These are phyloP conservation scores for Psittacula derbiana DNA, from an alignment of 2,797 vertebrate genomes.

Conservation along the genomic window DNA sequence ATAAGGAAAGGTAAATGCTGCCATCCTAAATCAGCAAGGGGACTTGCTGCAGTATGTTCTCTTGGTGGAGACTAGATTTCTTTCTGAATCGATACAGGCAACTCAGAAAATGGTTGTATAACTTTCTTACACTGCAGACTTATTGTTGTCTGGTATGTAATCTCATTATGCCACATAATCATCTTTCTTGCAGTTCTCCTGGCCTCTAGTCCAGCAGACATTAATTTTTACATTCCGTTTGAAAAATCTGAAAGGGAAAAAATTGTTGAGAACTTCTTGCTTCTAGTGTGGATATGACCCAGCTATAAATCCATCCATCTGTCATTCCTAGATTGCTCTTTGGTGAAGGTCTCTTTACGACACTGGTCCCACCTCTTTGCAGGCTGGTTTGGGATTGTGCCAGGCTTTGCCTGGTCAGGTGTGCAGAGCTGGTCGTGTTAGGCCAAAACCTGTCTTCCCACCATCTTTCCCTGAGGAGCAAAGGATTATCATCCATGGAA, in stretches of 20 bases:
- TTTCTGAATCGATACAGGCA: neutral
- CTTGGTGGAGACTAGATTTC: neutral
- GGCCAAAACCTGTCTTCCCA: neutral
- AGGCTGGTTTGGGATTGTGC: neutral
- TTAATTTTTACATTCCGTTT: neutral
- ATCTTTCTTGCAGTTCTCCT: neutral
- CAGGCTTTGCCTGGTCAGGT: neutral
- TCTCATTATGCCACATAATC: conserved; percentile 5
- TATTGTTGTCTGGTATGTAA: neutral
- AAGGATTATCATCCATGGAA: neutral
- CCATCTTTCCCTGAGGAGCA: rapidly evolving
- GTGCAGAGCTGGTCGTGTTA: neutral
- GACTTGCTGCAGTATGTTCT: neutral
- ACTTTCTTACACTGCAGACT: neutral
- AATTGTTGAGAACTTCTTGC: neutral
- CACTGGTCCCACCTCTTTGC: neutral
- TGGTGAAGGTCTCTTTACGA: neutral
- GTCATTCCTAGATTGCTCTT: neutral
- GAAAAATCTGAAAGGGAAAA: neutral
- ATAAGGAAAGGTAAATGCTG: conserved; percentile 26
- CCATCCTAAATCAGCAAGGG: neutral
- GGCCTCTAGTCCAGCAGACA: neutral
- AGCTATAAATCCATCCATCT: neutral
- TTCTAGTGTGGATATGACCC: neutral
- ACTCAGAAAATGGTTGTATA: neutral